Percentiles rank a stretch among this genome's conserved stretches.
These are phyloP conservation scores for Linepithema humile DNA, from an alignment of 1,140 invertebrate species.

Conservation along the genomic window DNA sequence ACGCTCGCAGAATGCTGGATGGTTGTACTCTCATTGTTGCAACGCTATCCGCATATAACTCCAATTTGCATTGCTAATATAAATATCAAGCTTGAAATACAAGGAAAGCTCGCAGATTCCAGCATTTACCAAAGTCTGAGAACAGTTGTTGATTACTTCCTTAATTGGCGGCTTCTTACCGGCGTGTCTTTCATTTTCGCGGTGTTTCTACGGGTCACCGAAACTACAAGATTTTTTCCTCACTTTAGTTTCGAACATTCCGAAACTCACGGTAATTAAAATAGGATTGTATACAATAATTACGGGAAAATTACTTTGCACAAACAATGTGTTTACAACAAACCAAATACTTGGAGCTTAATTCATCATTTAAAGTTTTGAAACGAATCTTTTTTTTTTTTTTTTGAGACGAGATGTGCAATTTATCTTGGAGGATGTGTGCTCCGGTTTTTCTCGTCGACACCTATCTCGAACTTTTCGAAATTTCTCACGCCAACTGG, in stretches of 20 bases:
- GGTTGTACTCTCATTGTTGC: conserved; percentile 5
- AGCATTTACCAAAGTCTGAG: conserved; percentile 17
- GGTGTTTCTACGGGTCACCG: neutral
- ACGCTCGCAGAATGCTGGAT: conserved; percentile 9
- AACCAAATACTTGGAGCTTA: conserved; percentile 14
- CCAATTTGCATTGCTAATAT: conserved; percentile 56
- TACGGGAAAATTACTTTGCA: neutral
- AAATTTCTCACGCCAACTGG: conserved; percentile 54
- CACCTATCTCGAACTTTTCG: conserved; percentile 50
- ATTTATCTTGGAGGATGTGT: conserved; percentile 42
- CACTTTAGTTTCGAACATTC: neutral
- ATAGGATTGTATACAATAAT: neutral
- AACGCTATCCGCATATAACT: conserved; percentile 5
- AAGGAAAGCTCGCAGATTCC: conserved; percentile 16
- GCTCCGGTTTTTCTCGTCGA: conserved; percentile 34
- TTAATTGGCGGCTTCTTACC: conserved; percentile 23
- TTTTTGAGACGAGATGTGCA: conserved; percentile 21
- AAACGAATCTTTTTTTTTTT: conserved; percentile 37
- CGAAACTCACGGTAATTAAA: neutral
- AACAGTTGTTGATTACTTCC: conserved; percentile 39
- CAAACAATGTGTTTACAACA: neutral
- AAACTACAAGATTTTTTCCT: neutral
- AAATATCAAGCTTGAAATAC: conserved; percentile 47
- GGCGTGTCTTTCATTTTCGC: neutral
- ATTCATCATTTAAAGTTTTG: conserved; percentile 42